phyloP scores from a whole-genome alignment of 1,140 invertebrate species.

The Diorhabda elongata region DNA sequence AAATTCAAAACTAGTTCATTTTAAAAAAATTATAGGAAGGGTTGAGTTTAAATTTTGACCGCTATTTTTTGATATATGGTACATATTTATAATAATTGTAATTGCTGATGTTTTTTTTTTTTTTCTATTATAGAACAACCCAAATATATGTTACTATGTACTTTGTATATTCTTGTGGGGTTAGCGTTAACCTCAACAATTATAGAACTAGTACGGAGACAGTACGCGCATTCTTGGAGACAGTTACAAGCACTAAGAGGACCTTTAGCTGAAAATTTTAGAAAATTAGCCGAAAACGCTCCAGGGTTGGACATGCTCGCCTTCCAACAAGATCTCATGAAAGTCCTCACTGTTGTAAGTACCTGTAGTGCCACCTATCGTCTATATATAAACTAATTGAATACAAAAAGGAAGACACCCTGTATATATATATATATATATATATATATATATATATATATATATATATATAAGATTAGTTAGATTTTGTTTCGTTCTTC shows the following conservation, averaged over 20 bases:
- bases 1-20: too few relatives aligned
- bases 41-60: too few relatives aligned
- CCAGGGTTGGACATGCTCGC: conserved; percentile 65
- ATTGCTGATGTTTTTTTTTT: too few relatives aligned
- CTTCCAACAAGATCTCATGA: conserved; percentile 63
- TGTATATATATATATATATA: too few relatives aligned
- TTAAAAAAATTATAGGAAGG: too few relatives aligned
- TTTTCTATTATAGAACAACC: conserved; percentile 62
- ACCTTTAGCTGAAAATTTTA: conserved; percentile 71
- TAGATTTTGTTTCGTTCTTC: conserved; percentile 14
- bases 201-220: conserved; percentile 80
- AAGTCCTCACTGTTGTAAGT: conserved; percentile 60
- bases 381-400: too few relatives aligned
- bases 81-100: too few relatives aligned
- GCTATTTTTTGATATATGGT: too few relatives aligned
- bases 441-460: too few relatives aligned
- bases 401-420: too few relatives aligned
- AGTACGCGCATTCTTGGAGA: conserved; percentile 82
- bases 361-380: too few relatives aligned
- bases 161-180: conserved; percentile 89
- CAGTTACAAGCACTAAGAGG: conserved; percentile 72
- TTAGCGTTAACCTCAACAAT: conserved; percentile 91
- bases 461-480: too few relatives aligned
- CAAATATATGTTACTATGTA: conserved; percentile 85
- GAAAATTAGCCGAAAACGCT: conserved; percentile 69